These are phyloP conservation scores for Athalia rosae DNA, from an alignment of 2,888 invertebrate species.

Conservation along the genomic window DNA sequence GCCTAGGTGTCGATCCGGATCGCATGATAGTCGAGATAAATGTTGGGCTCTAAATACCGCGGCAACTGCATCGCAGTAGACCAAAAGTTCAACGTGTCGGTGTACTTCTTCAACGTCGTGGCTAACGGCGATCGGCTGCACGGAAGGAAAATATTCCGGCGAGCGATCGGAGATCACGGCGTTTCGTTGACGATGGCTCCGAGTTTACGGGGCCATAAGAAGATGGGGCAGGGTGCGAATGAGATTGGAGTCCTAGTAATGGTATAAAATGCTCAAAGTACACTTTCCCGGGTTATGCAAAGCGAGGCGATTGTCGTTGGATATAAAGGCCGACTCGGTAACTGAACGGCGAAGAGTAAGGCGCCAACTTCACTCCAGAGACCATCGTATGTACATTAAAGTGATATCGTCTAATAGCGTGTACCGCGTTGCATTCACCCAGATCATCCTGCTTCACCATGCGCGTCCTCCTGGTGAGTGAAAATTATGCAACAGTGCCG, in stretches of 20 bases:
- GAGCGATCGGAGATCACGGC: too few relatives aligned
- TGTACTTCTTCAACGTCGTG: too few relatives aligned
- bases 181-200: background rate
- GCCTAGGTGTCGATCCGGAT: too few relatives aligned
- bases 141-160: too few relatives aligned
- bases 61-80: too few relatives aligned
- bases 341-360: constrained; percentile 70
- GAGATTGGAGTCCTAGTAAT: background rate
- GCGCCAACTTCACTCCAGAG: constrained; percentile 69
- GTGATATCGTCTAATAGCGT: constrained; percentile 7
- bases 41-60: too few relatives aligned
- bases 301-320: constrained; percentile 63
- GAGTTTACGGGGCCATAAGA: background rate
- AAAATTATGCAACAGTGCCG: background rate
- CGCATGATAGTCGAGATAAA: too few relatives aligned
- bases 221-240: background rate
- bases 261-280: constrained; percentile 62
- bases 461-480: constrained; percentile 42
- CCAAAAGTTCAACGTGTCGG: background rate
- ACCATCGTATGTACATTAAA: constrained; percentile 58
- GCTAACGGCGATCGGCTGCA: too few relatives aligned
- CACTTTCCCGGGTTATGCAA: constrained; percentile 73
- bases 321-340: constrained; percentile 72
- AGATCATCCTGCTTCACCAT: constrained; percentile 11
- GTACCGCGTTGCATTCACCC: constrained; percentile 10